Conservation (phyloP, 2,113 vertebrate species). For the Leptosomus discolor region DNA sequence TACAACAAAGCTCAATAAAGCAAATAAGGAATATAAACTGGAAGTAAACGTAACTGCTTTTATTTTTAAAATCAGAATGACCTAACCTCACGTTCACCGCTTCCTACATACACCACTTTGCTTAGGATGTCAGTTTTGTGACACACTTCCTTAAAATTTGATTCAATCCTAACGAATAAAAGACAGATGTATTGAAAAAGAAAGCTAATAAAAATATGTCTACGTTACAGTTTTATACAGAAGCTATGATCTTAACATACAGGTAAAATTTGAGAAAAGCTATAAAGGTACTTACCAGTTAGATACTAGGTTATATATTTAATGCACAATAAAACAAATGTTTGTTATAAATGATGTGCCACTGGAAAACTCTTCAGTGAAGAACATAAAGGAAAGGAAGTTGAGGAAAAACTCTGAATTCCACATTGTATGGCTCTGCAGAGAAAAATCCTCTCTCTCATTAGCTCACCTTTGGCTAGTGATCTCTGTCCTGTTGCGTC, state of each 20-base stretch:
- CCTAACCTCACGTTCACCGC: not conserved
- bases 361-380: not conserved
- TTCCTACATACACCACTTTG: not conserved
- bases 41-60: not conserved
- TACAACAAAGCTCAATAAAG: not conserved
- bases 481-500: slow-evolving; percentile 7
- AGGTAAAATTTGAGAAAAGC: not conserved
- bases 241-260: not conserved
- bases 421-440: not conserved
- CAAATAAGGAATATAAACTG: not conserved
- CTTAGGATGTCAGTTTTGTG: not conserved
- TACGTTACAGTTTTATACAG: not conserved
- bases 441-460: not conserved
- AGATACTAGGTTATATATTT: not conserved
- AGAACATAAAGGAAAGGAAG: not conserved
- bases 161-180: not conserved
- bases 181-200: not conserved
- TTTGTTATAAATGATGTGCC: not conserved
- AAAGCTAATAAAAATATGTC: not conserved
- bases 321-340: not conserved
- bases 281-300: not conserved
- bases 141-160: not conserved
- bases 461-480: slow-evolving; percentile 66
- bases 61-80: not conserved
- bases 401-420: not conserved